phyloP scores from a whole-genome alignment of 2,888 invertebrate genomes.

The Chrysina gloriosa region DNA sequence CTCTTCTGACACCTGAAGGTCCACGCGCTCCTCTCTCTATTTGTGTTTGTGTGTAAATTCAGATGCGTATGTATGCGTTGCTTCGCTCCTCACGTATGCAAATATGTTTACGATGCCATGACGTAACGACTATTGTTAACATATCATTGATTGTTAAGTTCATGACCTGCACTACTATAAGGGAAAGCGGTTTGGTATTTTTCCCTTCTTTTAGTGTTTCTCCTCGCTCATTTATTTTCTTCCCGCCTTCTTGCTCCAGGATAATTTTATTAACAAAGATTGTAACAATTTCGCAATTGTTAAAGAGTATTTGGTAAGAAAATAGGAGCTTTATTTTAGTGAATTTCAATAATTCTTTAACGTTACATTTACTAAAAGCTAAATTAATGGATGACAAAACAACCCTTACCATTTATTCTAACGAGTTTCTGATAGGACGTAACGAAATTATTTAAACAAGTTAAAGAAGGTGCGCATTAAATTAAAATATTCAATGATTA shows the following conservation, averaged over 20 bases:
- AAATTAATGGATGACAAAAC: too few relatives aligned
- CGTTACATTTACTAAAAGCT: too few relatives aligned
- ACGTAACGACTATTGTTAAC: conserved; percentile 65
- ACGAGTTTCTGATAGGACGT: too few relatives aligned
- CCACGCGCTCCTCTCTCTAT: conserved; percentile 23
- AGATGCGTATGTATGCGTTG: conserved; percentile 29
- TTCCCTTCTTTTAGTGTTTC: conserved; percentile 3
- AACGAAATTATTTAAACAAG: too few relatives aligned
- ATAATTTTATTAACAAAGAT: conserved; percentile 45
- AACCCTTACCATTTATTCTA: too few relatives aligned
- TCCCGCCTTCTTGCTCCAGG: conserved; percentile 22
- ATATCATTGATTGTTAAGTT: conserved; percentile 65
- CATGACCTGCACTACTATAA: conserved; percentile 66
- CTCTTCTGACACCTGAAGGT: conserved; percentile 32
- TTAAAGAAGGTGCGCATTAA: too few relatives aligned
- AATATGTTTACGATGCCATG: conserved; percentile 64
- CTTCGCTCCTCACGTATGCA: conserved; percentile 58
- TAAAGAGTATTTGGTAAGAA: too few relatives aligned
- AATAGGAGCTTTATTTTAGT: too few relatives aligned
- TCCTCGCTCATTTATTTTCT: background rate
- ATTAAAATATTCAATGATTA: too few relatives aligned
- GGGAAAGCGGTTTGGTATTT: conserved; percentile 59
- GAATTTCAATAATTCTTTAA: too few relatives aligned
- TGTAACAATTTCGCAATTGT: conserved; percentile 53
- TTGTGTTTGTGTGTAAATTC: conserved; percentile 20